These are phyloP conservation scores for Actias luna DNA, from an alignment of 2,888 invertebrate genomes.

Conservation along the genomic window DNA sequence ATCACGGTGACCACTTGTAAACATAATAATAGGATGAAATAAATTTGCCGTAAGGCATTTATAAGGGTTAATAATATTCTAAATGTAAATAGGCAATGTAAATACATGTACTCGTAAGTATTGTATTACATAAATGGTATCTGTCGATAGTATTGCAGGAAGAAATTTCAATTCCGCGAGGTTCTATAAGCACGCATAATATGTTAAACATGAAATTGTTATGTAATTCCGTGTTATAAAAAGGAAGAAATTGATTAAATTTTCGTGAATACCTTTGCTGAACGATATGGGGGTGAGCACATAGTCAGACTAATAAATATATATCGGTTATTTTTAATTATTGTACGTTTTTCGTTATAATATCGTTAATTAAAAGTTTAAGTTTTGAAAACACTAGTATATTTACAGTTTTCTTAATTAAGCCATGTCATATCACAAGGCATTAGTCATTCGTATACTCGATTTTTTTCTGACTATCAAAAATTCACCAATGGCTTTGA, in stretches of 20 bases:
- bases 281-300: no score
- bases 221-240: background rate
- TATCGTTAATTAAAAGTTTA: no score
- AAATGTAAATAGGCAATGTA: constrained; percentile 3
- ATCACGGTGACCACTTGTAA: constrained; percentile 19
- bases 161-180: background rate
- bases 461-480: no score
- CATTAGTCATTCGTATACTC: no score
- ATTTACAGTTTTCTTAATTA: no score
- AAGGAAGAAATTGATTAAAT: background rate
- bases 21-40: background rate
- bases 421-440: no score
- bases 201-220: background rate
- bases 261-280: no score
- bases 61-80: constrained; percentile 2
- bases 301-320: no score
- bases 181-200: background rate
- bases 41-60: background rate
- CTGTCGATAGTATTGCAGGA: background rate
- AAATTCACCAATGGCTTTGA: no score
- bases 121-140: constrained; percentile 6
- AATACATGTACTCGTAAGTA: constrained; percentile 5
- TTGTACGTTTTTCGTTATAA: no score
- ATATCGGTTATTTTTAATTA: no score
- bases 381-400: no score